Evolutionary conservation across 2,113 vertebrate genomes (phyloP), one percentile per base, ranked within the genome.

Genomic region (Solenodon paradoxus): DNA sequence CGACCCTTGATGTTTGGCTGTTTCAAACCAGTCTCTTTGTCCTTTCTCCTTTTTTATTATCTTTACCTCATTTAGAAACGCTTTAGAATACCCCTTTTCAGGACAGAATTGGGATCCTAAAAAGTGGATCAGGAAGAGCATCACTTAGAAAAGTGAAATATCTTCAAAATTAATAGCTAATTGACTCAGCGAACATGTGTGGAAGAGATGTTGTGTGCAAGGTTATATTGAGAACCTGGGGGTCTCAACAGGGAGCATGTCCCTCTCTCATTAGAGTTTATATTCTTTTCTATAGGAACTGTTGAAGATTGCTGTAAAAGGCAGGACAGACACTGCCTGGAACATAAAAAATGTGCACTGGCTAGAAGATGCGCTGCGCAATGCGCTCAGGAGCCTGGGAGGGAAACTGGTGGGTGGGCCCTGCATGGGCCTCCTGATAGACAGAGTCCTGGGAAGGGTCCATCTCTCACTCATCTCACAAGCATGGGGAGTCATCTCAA

Each of bases 361-460:
- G 13, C 26, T 63, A 6, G 3, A 32, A 30, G 32, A 17, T 3
- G 42, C 26, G 2, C 4, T 1, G 20, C 0, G 6, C 26, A 30
- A 26, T 24, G 40, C 5, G 1, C 42, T 2, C 0, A 22, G 15
- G 42, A 2, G 4, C 4, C n/a, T 26, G 1, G 3, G n/a, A 3
- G 12, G 38, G 26, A 40, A 1, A 4, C 3, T 0, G 0, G 53
- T 3, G 4, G 9, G 0, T 1, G n/a, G 38, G 13, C 35, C 9
- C 35, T 15, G 16, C 0, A 1, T 26, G 4, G 30, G 2, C 26
- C 11, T 32, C 11, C 63, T 32, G 5, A 35, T 3, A 69, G 68
- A 30, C n/a, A n/a, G n/a, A n/a, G n/a, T n/a, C n/a, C n/a, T n/a
- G n/a, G 13, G 47, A 35, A 57, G 55, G 88, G 24, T 2, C 0